These are phyloP conservation scores for Macrosteles quadrilineatus DNA, from an alignment of 1,140 invertebrate genomes.

Conservation along the genomic window DNA sequence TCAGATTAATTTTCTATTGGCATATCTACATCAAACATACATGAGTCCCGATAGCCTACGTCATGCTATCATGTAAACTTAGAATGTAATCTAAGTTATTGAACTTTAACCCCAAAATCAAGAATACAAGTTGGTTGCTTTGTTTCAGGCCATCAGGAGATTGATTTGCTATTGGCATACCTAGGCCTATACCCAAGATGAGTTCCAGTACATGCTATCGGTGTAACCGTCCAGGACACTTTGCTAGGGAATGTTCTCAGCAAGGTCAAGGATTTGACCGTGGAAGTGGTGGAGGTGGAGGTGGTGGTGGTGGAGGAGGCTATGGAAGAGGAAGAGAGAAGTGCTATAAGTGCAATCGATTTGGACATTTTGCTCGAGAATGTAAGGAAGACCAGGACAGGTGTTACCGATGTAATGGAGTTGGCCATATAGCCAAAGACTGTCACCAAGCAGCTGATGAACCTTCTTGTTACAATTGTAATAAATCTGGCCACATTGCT, in stretches of 20 bases:
- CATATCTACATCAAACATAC: too few relatives aligned
- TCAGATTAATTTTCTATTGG: too few relatives aligned
- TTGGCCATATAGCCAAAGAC: constrained; percentile 88
- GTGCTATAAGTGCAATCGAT: constrained; percentile 94
- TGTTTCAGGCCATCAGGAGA: too few relatives aligned
- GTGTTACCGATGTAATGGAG: constrained; percentile 82
- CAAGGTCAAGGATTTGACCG: constrained; percentile 36
- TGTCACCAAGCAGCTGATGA: constrained; percentile 79
- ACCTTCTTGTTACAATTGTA: constrained; percentile 86
- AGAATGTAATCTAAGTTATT: too few relatives aligned
- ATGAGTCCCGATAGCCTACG: too few relatives aligned
- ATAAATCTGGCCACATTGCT: constrained; percentile 85
- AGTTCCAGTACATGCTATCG: constrained; percentile 83
- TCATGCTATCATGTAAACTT: too few relatives aligned
- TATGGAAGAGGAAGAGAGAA: constrained; percentile 67
- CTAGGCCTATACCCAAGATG: constrained; percentile 51
- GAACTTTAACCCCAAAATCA: too few relatives aligned
- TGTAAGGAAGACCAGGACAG: constrained; percentile 82
- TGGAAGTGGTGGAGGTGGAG: constrained; percentile 48
- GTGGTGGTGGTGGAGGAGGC: constrained; percentile 57
- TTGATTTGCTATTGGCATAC: not conserved
- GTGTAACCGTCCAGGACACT: constrained; percentile 85
- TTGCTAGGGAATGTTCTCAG: constrained; percentile 81
- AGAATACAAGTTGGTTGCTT: too few relatives aligned
- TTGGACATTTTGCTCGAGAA: constrained; percentile 89